Evolutionary conservation across 2,797 vertebrate species (phyloP).

Genomic region (Spizella passerina): DNA sequence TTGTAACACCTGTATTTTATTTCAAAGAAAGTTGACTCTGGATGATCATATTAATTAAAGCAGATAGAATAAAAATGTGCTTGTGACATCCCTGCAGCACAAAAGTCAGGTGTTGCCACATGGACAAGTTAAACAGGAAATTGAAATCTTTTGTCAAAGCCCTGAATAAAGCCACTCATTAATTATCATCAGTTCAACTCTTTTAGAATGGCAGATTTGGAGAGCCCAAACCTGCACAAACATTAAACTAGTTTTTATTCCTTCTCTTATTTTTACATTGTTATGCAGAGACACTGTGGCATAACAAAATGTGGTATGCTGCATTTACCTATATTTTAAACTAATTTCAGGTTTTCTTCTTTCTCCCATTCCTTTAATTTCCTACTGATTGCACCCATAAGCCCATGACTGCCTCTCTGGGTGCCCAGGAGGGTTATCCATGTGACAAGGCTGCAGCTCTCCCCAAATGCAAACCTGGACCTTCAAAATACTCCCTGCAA

Average conservation of each 20-base stretch:
- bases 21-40: constrained; percentile 42
- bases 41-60: constrained; percentile 36
- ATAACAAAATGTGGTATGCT: not conserved
- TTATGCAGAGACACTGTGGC: not conserved
- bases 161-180: constrained; percentile 35
- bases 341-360: not conserved
- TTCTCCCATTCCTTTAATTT: not conserved
- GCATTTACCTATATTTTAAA: not conserved
- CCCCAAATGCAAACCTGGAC: not conserved
- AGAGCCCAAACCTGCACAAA: constrained; percentile 47
- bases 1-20: constrained; percentile 37
- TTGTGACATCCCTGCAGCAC: constrained; percentile 48
- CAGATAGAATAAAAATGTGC: constrained; percentile 31
- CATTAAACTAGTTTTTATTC: constrained; percentile 51
- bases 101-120: constrained; percentile 40
- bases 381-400: not conserved
- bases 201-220: constrained; percentile 49
- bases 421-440: not conserved
- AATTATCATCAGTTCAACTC: constrained; percentile 60
- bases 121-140: constrained; percentile 48
- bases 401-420: not conserved
- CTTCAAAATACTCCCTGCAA: not conserved
- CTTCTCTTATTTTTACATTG: constrained; percentile 39
- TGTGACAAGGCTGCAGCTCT: not conserved
- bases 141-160: constrained; percentile 39